Base-by-base conservation (phyloP, 2,797 vertebrate species). In the Parauchenoglanis punctatus region DNA sequence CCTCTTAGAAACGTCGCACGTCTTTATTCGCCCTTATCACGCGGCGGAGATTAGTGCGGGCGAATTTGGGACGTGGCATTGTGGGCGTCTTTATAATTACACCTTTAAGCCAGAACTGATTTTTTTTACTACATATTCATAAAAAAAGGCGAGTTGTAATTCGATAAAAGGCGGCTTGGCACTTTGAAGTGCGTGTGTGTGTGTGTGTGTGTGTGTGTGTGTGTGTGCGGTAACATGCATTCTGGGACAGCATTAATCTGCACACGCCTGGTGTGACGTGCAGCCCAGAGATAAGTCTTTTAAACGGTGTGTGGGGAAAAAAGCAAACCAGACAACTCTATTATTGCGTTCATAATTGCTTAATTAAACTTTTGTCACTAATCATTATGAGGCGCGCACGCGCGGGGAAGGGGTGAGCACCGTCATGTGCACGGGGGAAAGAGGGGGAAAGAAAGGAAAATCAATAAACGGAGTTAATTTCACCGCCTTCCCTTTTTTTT, bases 351-450 rank as follows among this genome's bases (percentile, higher is more conserved):
- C 98, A 99, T 99, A 99, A 99, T 99, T 99, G 99, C 98, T 99
- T 99, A 99, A 99, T 99, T 99, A 99, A 99, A 99, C 98, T 99
- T 99, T 99, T 99, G 99, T 99, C 99, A 99, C 97, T 99, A 99
- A 99, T 99, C 99, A 99, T 99, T 99, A 99, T 97, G 97, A 49
- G 40, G 59, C 59, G 40, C 1, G 80, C 5, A 11, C 4, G 58
- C 2, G n/a, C 3, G 7, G 40, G 59, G 17, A 7, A 52, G 1
- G 35, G 98, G 97, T 97, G 98, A 99, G 98, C 98, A 98, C 97
- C 98, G 98, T 99, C 98, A 98, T 97, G 97, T 59, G 97, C 97
- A 97, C 97, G 97, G 98, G 97, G 98, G 96, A 97, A 98, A 97
- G 52, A 58, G 73, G 35, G 46, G 25, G 96, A 97, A 96, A 96